Evolutionary conservation across 2,113 vertebrate genomes (phyloP).

Genomic region (Corydoras maculifer): DNA sequence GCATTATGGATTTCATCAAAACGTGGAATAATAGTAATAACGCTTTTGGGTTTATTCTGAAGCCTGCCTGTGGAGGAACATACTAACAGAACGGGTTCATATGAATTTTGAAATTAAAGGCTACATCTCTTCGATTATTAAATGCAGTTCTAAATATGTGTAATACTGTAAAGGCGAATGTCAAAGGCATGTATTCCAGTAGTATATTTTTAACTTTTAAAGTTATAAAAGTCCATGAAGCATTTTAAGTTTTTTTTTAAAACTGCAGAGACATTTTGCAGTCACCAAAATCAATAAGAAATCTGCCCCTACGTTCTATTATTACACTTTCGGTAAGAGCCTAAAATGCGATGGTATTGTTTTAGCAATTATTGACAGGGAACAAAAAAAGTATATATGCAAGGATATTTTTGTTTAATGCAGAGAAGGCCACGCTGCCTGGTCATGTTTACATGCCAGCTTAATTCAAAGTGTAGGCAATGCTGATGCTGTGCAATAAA

Average conservation of each 20-base stretch:
- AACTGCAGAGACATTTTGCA: background rate
- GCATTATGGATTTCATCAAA: too few species aligned
- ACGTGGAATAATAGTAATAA: too few species aligned
- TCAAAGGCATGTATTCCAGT: background rate
- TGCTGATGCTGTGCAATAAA: constrained; percentile 69
- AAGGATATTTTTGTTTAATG: background rate
- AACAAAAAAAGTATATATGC: background rate
- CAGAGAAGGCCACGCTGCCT: constrained; percentile 56
- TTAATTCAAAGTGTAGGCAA: constrained; percentile 62
- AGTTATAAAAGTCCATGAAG: background rate
- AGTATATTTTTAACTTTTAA: background rate
- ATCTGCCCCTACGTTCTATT: background rate
- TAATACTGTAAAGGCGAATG: background rate
- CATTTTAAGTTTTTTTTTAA: background rate
- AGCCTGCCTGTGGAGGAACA: too few species aligned
- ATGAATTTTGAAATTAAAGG: too few species aligned
- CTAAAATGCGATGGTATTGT: background rate
- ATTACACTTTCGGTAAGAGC: background rate
- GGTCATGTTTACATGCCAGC: constrained; percentile 62
- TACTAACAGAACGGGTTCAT: too few species aligned
- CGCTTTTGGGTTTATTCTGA: too few species aligned
- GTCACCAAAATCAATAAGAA: background rate
- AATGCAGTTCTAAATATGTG: too few species aligned
- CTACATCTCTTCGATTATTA: too few species aligned
- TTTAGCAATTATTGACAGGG: background rate